Evolutionary conservation across 2,113 vertebrate species (phyloP).

Genomic region (Bos indicus): DNA sequence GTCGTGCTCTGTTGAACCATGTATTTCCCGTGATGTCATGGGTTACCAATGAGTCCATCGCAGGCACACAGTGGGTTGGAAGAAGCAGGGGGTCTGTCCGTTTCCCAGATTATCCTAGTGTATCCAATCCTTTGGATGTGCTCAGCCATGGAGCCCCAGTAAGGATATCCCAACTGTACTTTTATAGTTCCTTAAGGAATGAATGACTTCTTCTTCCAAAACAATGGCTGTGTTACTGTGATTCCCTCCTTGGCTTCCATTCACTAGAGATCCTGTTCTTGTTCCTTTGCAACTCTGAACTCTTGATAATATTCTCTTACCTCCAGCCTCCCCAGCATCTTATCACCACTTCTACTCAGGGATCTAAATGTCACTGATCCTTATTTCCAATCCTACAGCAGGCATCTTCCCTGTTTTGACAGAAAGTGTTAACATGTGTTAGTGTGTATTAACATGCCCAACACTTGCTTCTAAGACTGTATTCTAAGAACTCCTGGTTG

Average conservation of each 20-base stretch:
- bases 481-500: neutral
- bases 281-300: neutral
- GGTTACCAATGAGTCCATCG: neutral
- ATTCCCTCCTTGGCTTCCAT: neutral
- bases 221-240: neutral
- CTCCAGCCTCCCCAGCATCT: neutral
- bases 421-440: no score
- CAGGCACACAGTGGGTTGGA: neutral
- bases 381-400: neutral
- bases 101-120: neutral
- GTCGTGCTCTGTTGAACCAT: fast-evolving
- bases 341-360: neutral
- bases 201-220: neutral
- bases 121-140: neutral
- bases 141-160: neutral
- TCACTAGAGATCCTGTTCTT: neutral
- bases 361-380: neutral
- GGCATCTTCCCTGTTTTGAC: neutral
- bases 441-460: neutral
- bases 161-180: neutral
- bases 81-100: neutral
- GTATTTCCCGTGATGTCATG: neutral
- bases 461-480: neutral
- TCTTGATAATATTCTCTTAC: neutral
- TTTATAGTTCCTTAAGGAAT: neutral